Evolutionary conservation across 2,113 vertebrate species (phyloP), one percentile per base, ranked within the genome.

Genomic region (Neolamprologus kungweensis): DNA sequence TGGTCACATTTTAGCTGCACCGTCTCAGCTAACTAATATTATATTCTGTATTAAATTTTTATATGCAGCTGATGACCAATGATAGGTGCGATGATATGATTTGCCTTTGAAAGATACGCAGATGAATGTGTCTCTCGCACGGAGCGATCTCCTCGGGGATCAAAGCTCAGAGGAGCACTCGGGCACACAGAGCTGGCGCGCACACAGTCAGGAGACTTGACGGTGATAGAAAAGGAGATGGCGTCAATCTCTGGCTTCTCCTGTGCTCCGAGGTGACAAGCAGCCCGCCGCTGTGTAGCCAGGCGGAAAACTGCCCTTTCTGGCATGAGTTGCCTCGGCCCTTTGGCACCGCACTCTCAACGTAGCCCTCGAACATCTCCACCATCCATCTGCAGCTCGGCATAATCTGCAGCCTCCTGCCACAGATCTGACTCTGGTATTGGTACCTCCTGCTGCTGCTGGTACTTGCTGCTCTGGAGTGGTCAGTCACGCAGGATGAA

Each of bases 231-330:
- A 78, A 78, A 31, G 42, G 83, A 65, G 88, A 80, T 17, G 45
- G 85, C 53, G 8, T 83, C 89, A 33, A 17, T 89, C 85, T 88
- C 73, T 11, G 3, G 10, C 57, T 58, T 55, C n/a, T 60, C 21
- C 45, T 63, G 71, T 60, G 86, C 50, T 33, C 54, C 2, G 65
- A 87, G 80, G 90, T 91, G 89, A 89, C 78, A 26, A 81, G 89
- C 91, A 63, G 88, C 55, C 83, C 35, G 1, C 84, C 8, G 37
- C 87, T 88, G 95, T 86, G 91, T 42, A 92, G 85, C 92, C 90
- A 93, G 87, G 90, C 82, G 54, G 91, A 92, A 92, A 92, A 88
- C 90, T 90, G 91, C 91, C 89, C 85, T 92, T 92, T 94, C 87
- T 91, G 91, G 88, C 89, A 60, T n/a, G 10, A 71, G 79, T 47